These are phyloP conservation scores for Galemys pyrenaicus DNA, from an alignment of 2,113 vertebrate genomes.

Conservation along the genomic window DNA sequence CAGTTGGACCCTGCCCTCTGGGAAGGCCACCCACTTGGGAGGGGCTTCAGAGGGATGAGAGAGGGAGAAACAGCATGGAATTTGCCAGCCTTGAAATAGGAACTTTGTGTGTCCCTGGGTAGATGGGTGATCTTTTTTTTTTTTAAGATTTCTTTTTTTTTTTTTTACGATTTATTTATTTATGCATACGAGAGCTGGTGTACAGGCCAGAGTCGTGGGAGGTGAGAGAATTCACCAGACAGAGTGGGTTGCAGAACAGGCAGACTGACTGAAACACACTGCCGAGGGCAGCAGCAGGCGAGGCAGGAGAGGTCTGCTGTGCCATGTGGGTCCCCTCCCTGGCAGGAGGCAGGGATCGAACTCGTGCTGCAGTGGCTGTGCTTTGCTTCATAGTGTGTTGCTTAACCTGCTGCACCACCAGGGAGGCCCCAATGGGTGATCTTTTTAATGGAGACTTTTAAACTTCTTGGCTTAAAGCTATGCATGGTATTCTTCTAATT, in stretches of 20 bases:
- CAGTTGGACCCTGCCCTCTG: not conserved
- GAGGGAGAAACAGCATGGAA: not conserved
- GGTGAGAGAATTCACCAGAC: too few relatives aligned
- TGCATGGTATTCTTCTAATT: slow-evolving; percentile 5
- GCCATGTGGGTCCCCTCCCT: too few relatives aligned
- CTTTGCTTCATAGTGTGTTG: too few relatives aligned
- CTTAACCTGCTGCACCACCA: too few relatives aligned
- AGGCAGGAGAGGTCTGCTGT: too few relatives aligned
- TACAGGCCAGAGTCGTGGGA: too few relatives aligned
- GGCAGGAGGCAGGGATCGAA: too few relatives aligned
- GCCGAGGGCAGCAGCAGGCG: too few relatives aligned
- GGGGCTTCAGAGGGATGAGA: not conserved
- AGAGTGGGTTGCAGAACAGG: too few relatives aligned
- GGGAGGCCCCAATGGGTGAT: not conserved
- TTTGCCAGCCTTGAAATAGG: slow-evolving; percentile 4
- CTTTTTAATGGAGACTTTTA: not conserved
- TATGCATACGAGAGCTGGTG: too few relatives aligned
- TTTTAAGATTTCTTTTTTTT: not conserved
- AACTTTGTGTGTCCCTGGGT: not conserved
- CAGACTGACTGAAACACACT: too few relatives aligned
- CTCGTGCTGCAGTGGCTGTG: too few relatives aligned
- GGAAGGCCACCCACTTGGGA: not conserved
- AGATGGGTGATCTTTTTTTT: not conserved
- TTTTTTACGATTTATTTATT: not conserved
- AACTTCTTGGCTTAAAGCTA: slow-evolving; percentile 26